Base-by-base conservation (phyloP, 2,113 vertebrate species). In the Empidonax traillii region DNA sequence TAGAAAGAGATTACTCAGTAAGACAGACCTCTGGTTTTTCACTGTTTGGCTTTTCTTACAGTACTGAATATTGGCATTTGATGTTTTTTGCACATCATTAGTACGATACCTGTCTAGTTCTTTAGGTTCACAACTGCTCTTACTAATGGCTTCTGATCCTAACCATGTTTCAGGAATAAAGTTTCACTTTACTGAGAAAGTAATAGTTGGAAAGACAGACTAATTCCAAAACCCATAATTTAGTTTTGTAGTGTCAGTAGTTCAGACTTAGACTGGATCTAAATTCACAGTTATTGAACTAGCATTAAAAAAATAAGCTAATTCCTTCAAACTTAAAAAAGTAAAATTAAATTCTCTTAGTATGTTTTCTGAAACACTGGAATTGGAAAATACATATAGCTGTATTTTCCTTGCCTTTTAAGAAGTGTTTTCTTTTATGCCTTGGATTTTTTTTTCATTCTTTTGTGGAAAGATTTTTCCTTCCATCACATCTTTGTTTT, bases 81-180 rank as follows among this genome's bases (percentile, higher is more conserved):
- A 27, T 55, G 3, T 39, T 28, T 8, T 81, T 73, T 41, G 14
- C 10, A 15, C 15, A 4, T 8, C 4, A 21, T 14, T 59, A 35
- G 8, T 51, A 0, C 0, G 5, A 5, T 35, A 23, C 5, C 2
- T 20, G 11, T 18, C 14, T n/a, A 35, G 55, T 39, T 44, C 10
- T 11, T 30, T 53, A 14, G 10, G 14, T 65, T 78, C 18, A 17
- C 31, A 9, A 59, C 3, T 65, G 10, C 3, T 58, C 44, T 74
- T 18, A 10, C 6, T 11, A 85, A 46, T 17, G 39, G 8, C n/a
- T 51, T 46, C 55, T 69, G 16, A 51, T 46, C 53, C 18, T 20
- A 44, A 22, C 0, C 1, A 27, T 78, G 10, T 49, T 22, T 74
- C 18, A 63, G 53, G 31, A 27, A 4, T 69, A 7, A 61, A 51